These are phyloP conservation scores for Odontothrips loti DNA, from an alignment of 2,888 invertebrate species.

Conservation along the genomic window DNA sequence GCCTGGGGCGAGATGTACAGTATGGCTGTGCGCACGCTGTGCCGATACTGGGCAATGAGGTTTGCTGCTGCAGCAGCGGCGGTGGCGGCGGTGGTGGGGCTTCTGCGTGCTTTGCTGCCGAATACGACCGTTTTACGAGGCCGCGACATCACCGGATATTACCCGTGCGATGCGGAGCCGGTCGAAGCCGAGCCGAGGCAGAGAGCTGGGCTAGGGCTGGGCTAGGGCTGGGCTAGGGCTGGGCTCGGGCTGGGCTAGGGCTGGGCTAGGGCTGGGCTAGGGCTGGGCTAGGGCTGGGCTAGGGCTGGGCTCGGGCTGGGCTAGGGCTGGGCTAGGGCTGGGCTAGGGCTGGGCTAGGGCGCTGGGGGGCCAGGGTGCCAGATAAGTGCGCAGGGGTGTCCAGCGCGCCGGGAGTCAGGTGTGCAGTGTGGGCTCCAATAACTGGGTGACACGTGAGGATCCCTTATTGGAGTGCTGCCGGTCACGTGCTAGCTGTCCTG, in stretches of 20 bases:
- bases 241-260: background rate
- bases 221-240: background rate
- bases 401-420: too few relatives aligned
- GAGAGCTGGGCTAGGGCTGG: background rate
- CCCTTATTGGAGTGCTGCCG: too few relatives aligned
- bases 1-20: background rate
- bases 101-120: background rate
- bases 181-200: background rate
- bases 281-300: background rate
- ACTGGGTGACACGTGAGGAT: too few relatives aligned
- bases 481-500: too few relatives aligned
- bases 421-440: too few relatives aligned
- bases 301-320: background rate
- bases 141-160: conserved; percentile 21
- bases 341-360: background rate
- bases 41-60: background rate
- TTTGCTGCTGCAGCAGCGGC: background rate
- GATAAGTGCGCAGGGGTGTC: background rate
- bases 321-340: background rate
- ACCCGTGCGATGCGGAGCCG: background rate
- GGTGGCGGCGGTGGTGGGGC: background rate
- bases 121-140: conserved; percentile 8
- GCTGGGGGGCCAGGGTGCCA: too few relatives aligned
- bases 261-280: background rate
- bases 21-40: background rate